phyloP scores from a whole-genome alignment of 53 echinoderm and acorn worm species.

The Holothuria scabra region DNA sequence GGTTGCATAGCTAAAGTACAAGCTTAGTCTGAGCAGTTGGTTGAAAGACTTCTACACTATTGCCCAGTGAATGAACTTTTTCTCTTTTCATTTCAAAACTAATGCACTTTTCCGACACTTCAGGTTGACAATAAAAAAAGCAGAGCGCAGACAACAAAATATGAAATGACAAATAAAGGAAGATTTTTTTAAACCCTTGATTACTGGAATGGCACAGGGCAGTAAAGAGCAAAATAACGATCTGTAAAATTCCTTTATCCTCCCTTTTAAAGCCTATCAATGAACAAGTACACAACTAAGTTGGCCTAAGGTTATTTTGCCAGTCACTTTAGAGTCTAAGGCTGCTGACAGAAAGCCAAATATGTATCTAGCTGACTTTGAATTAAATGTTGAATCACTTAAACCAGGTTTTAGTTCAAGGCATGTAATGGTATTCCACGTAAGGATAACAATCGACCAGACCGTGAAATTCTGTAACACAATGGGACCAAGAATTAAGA shows the following conservation, averaged over 20 bases:
- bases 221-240: slow-evolving; percentile 25
- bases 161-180: not conserved
- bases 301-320: slow-evolving; percentile 41
- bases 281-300: slow-evolving; percentile 35
- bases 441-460: no score
- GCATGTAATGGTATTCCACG: no score
- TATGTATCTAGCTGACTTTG: slow-evolving; percentile 27
- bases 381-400: not conserved
- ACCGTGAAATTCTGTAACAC: no score
- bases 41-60: no score
- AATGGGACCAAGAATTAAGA: no score
- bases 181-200: slow-evolving; percentile 22
- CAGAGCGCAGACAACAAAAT: not conserved
- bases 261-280: slow-evolving; percentile 19
- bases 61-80: slow-evolving; percentile 22
- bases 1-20: no score
- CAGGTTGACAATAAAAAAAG: slow-evolving; percentile 5
- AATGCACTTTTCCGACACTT: slow-evolving; percentile 27
- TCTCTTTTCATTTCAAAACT: not conserved
- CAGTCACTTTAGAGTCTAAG: slow-evolving; percentile 35
- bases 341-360: slow-evolving; percentile 43
- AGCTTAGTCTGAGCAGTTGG: no score
- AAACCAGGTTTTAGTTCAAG: no score
- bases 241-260: slow-evolving; percentile 1
- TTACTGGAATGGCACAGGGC: slow-evolving; percentile 19